Evolutionary conservation across 2,797 vertebrate genomes (phyloP).

Genomic region (Micropoecilia bifurca): DNA sequence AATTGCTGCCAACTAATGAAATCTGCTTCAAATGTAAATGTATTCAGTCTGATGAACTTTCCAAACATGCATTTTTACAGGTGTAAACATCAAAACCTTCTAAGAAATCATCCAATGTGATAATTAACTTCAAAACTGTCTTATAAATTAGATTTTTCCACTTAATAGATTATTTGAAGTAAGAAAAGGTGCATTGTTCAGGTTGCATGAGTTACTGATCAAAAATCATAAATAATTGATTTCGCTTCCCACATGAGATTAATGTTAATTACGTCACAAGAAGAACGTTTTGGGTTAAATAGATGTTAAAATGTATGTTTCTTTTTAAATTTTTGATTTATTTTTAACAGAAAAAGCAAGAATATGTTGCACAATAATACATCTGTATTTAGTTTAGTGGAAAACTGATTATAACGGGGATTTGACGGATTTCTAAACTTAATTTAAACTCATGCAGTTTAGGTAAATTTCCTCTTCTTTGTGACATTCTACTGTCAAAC

Average conservation of each 20-base stretch:
- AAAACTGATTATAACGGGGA: background rate
- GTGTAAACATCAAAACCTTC: background rate
- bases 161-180: background rate
- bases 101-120: background rate
- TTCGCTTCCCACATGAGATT: background rate
- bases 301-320: background rate
- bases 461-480: background rate
- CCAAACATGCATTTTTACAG: background rate
- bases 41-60: background rate
- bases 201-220: background rate
- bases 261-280: background rate
- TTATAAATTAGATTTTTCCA: background rate
- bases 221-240: background rate
- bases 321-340: background rate
- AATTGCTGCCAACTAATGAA: background rate
- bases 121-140: background rate
- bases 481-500: background rate
- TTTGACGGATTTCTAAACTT: background rate
- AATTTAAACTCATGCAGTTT: background rate
- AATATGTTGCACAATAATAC: background rate
- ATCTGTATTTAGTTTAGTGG: background rate
- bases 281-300: background rate
- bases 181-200: background rate
- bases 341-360: background rate
- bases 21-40: background rate